phyloP scores from a whole-genome alignment of 30 jellyfish, hydroid and myxozoan species.

The Pelagia noctiluca region DNA sequence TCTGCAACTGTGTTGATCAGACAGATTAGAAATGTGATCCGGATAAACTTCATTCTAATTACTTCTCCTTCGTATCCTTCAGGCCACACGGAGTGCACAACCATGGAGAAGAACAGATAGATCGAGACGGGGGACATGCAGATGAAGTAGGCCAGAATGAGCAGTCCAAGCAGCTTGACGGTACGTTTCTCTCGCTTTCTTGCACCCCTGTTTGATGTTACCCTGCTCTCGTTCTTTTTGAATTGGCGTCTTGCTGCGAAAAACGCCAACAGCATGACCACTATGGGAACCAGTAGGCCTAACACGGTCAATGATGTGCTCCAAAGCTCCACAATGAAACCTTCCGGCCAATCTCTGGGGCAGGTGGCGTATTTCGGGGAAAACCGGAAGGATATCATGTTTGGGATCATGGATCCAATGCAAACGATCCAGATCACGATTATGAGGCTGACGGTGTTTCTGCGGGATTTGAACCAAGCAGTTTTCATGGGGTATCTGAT shows the following conservation, averaged over 20 bases:
- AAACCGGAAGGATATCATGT: constrained; percentile 34
- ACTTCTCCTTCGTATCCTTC: constrained; percentile 54
- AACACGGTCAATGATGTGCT: not conserved
- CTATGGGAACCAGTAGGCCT: constrained; percentile 36
- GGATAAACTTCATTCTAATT: constrained; percentile 36
- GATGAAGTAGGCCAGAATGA: constrained; percentile 28
- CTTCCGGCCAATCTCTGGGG: constrained; percentile 55
- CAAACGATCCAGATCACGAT: constrained; percentile 32
- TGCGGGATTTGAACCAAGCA: constrained; percentile 42
- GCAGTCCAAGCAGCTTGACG: constrained; percentile 38
- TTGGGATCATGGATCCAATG: constrained; percentile 15
- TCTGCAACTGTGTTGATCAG: constrained; percentile 29
- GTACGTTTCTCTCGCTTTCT: constrained; percentile 30
- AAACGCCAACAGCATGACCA: constrained; percentile 32
- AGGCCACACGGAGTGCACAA: constrained; percentile 9
- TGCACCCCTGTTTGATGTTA: constrained; percentile 7
- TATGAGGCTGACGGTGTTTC: not conserved
- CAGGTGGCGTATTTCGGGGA: constrained; percentile 16
- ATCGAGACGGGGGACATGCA: constrained; percentile 33
- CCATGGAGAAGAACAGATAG: constrained; percentile 17
- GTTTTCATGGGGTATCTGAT: constrained; percentile 51
- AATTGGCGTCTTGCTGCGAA: constrained; percentile 20
- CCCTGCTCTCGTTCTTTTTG: not conserved
- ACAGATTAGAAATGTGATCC: constrained; percentile 10
- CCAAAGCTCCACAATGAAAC: constrained; percentile 14